Base-by-base conservation (phyloP, 2,888 invertebrate species). In the Endomychus coccineus region DNA sequence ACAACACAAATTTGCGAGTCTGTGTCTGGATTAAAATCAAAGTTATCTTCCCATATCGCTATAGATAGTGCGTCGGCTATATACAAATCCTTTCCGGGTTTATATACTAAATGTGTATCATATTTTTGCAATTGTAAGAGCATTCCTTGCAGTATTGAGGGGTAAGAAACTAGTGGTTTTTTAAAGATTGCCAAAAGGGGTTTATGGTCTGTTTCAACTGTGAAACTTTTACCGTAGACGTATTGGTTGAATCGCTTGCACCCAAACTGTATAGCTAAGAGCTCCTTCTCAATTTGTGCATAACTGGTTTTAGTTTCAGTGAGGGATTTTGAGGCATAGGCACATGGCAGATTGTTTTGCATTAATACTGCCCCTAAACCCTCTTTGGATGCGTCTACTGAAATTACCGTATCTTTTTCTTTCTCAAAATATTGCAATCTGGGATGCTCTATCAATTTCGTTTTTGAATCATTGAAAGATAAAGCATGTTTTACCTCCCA, bases 241-340 rank as follows among this genome's bases (percentile, higher is more conserved):
- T 49, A 62, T 22, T 61, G 50, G 22, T 43, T 33, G 34, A 61
- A 61, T 33, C 45, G 46, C 16, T 55, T 53, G 5, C 50, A 49
- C 4, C 47, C 3, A 60, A 33, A 14, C 13, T 5, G 21, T 14
- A 33, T 10, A 10, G 53, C 60, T 3, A 64, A 37, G 0, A 58
- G 52, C 46, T 65, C 60, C 41, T 63, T 61, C 38, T 65, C 59
- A 3, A 62, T 61, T 42, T 59, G 55, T 1, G 55, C 52, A 34
- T 61, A 62, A 16, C 50, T 39, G 11, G 35, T 40, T 37, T 62
- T 58, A n/a, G 52, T 41, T 2, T 40, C 42, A 15, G 50, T 50
- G 10, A 60, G 31, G 6, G 54, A 46, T 42, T 52, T 46, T 2
- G 57, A 61, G 1, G 54, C 56, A 39, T 59, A 59, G 5, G 55